phyloP scores from a whole-genome alignment of 1,140 invertebrate genomes.

The Acromyrmex echinatior region DNA sequence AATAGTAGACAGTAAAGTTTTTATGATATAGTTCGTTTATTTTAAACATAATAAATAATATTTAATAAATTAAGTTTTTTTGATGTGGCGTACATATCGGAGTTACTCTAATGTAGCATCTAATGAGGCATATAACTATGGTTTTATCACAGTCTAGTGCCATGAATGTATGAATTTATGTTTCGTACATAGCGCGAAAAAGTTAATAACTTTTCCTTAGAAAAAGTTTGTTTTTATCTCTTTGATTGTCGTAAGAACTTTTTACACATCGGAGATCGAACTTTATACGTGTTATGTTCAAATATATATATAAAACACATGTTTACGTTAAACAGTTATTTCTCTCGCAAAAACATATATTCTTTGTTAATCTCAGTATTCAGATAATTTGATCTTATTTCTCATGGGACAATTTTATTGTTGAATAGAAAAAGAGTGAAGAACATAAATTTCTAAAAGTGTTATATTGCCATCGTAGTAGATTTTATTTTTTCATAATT shows the following conservation, averaged over 20 bases:
- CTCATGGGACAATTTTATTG: not conserved
- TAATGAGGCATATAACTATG: too few species aligned
- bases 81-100: too few species aligned
- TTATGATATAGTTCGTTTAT: too few species aligned
- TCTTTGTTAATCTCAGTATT: not conserved
- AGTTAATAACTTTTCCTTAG: not conserved
- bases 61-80: too few species aligned
- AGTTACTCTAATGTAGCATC: too few species aligned
- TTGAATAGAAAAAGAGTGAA: not conserved
- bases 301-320: not conserved
- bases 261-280: not conserved
- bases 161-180: not conserved
- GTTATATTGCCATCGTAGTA: not conserved
- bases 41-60: too few species aligned
- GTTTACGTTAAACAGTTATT: not conserved
- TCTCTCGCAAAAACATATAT: not conserved
- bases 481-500: not conserved
- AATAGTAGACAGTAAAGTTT: too few species aligned
- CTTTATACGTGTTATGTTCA: not conserved
- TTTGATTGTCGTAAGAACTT: not conserved
- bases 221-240: not conserved
- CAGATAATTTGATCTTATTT: not conserved
- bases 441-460: not conserved
- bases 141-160: not conserved
- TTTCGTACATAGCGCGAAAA: not conserved